Evolutionary conservation across 35 echinoderm and acorn worm genomes (phyloP), one percentile per base, ranked within the genome.

Genomic region (Lytechinus variegatus): DNA sequence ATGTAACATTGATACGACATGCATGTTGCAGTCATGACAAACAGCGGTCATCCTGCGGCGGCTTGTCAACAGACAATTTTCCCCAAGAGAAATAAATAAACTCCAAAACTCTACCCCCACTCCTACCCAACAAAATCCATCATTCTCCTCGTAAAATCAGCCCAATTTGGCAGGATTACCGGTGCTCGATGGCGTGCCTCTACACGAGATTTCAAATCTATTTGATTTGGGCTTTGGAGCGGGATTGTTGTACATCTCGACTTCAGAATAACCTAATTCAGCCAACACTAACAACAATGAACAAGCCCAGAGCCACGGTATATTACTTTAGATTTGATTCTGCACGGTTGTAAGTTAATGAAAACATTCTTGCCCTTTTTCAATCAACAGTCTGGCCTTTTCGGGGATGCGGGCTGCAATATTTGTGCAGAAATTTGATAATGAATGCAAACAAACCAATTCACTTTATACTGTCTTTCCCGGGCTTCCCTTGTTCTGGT

Each of bases 331-430:
- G 66, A 79, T 24, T 79, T 79, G 66, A 79, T 79, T 79, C 66
- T 16, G 6, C 66, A n/a, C 19, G 66, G 66, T 79, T n/a, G 66
- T 79, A 79, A 24, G 66, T 79, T 79, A 79, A 79, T 79, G 66
- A 79, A 79, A 79, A 79, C 66, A 79, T n/a, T 79, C 16, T 79
- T 79, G 66, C 66, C 66, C 66, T 79, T 79, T 79, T 79, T 79
- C 66, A 79, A 79, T 79, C 21, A 79, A 79, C 66, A 7, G 66
- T 79, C 66, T 79, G 66, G 21, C 66, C 8, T 79, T 79, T 79
- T 79, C 16, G 6, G 66, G 21, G 66, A 79, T 79, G 66, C 66
- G 66, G 66, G n/a, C 21, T 24, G 66, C 66, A 79, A 79, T 79
- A 79, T 79, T 79, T 79, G 66, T 79, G n/a, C 66, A 79, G 66